Base-by-base conservation (phyloP, 1,140 invertebrate genomes). In the Diprion similis region DNA sequence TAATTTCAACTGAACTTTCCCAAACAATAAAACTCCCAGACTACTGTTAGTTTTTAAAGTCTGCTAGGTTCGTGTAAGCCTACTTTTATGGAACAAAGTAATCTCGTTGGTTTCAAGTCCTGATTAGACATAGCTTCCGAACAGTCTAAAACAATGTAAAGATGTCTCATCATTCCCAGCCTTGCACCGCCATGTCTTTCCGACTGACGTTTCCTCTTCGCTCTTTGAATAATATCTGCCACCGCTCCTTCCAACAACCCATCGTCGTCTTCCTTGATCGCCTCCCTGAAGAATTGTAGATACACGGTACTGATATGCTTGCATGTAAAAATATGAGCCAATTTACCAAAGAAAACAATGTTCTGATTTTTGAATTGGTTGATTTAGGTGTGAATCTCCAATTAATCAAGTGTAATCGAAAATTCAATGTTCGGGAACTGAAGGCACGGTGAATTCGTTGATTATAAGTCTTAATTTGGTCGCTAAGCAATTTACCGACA, bases 101-200 rank as follows among this genome's bases (percentile, higher is more conserved):
- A 92, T 77, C 98, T 88, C n/a, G 95, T 97, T 37, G 98, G 98
- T 87, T 98, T 98, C 15, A 99, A 89, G 89, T 99, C 98, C 82
- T 97, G 96, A 80, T 95, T 94, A 19, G 91, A 91, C 98, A 99
- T 99, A 37, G 95, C 92, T 81, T 96, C 93, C 0, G 98, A 99
- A 84, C 95, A 94, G 88, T 99, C 98, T 1, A 99, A 84, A 45
- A 99, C 92, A 11, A 99, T 85, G 82, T 94, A 97, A 51, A 99
- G 84, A 89, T 99, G 97, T 73, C 98, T 89, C 96, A 98, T 98
- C 94, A 99, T 99, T 15, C 98, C 98, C 15, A 99, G 90, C 72
- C 96, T 91, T 59, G 95, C 92, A 81, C 92, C 91, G 70, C 91
- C 92, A 81, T 92, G 91, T 81, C 93, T 92, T 68, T 95, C 91